Evolutionary conservation across 1,140 invertebrate species (phyloP), one percentile per base, ranked within the genome.

Genomic region (Metopolophium dirhodum): DNA sequence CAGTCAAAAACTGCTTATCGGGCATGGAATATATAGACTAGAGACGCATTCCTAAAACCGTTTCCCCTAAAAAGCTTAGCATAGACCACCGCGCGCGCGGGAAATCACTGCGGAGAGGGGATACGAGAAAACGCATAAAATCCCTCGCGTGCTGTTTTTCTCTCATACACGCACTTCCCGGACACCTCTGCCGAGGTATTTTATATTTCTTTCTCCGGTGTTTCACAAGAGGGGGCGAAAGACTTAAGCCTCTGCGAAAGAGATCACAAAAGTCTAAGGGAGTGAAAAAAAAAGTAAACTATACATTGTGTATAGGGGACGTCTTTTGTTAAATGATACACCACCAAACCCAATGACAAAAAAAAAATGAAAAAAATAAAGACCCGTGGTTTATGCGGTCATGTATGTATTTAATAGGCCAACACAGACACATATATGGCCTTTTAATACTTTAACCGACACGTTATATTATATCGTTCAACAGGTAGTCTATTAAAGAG

Each of bases 61-160:
- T 93, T 93, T 93, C 77, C 77, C 91, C 49, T 92, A 93, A 93
- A 93, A 93, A 93, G 77, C 91, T 93, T 82, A 77, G 57, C 61
- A 68, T 91, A 77, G 90, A 91, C 57, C 26, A 1, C 8, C n/a
- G 35, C 49, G 54, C 11, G 37, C 85, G 30, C 26, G 45, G 37
- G 54, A 49, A 91, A 91, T 91, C 90, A 57, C 47, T 47, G 47
- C 8, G 7, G 18, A 7, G 54, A 7, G 23, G 35, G 35, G 51
- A 37, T 6, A 77, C 26, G 41, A 7, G 82, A 93, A 54, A 93
- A 86, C 77, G n/a, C 91, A 47, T 85, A 86, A 90, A 93, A 93
- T 93, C 91, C 91, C 91, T 93, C 11, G 91, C 82, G 91, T 93
- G 91, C 91, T 85, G 91, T 93, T 93, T 91, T 93, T 93, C 91